phyloP scores from a whole-genome alignment of 2,888 invertebrate genomes.

The Homarus gammarus region DNA sequence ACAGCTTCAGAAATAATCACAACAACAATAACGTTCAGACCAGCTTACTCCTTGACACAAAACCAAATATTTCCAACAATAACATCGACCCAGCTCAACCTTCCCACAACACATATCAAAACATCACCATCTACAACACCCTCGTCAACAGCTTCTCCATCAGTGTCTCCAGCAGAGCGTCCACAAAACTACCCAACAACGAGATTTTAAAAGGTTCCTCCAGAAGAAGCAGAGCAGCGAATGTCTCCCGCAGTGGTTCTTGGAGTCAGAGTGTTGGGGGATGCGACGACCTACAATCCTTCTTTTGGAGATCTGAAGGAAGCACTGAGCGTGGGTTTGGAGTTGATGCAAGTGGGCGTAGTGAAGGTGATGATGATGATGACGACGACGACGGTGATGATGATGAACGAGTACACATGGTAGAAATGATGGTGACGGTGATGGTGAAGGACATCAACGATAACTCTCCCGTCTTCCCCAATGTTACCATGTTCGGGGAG shows the following conservation, averaged over 20 bases:
- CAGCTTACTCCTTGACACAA: too few species aligned
- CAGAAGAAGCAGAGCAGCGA: too few species aligned
- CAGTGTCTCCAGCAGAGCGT: background rate
- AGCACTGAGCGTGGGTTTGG: too few species aligned
- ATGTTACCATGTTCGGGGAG: slow-evolving; percentile 46
- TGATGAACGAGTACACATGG: slow-evolving; percentile 33
- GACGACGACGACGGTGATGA: background rate
- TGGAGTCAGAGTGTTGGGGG: background rate
- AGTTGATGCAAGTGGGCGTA: background rate
- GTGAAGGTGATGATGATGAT: background rate
- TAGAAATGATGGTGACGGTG: slow-evolving; percentile 44
- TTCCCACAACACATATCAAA: too few species aligned
- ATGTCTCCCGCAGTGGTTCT: background rate
- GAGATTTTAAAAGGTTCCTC: background rate
- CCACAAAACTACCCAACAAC: background rate
- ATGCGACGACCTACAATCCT: background rate
- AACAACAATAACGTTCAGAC: too few species aligned
- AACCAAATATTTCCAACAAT: too few species aligned
- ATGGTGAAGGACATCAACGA: slow-evolving; percentile 60
- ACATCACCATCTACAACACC: too few species aligned
- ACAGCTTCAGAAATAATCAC: too few species aligned
- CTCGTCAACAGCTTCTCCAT: background rate
- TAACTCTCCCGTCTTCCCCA: slow-evolving; percentile 56
- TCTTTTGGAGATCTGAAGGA: background rate
- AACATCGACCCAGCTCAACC: too few species aligned